Percentiles rank a stretch among this genome's conserved stretches.
Evolutionary conservation across 2,888 invertebrate species (phyloP).

Genomic region (Euspilapteryx auroguttella): DNA sequence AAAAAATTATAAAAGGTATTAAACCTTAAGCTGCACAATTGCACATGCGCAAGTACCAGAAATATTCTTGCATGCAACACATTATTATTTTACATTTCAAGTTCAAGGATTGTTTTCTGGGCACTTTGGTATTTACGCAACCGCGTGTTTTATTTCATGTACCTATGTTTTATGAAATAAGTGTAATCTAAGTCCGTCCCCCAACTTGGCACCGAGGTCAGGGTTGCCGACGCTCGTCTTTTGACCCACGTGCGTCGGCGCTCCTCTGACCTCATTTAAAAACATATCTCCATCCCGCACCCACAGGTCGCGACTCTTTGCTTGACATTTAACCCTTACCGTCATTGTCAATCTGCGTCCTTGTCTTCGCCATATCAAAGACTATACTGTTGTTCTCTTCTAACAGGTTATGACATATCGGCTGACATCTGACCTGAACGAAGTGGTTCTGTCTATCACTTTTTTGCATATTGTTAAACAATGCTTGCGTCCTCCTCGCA

Average conservation of each 20-base stretch:
- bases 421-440: slow-evolving; percentile 50
- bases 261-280: slow-evolving; percentile 18
- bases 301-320: slow-evolving; percentile 52
- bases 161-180: no score
- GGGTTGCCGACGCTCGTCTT: slow-evolving; percentile 56
- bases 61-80: no score
- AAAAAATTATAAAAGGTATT: no score
- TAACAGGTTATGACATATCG: slow-evolving; percentile 59
- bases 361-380: slow-evolving; percentile 18
- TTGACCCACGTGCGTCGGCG: slow-evolving; percentile 38
- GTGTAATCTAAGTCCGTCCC: slow-evolving; percentile 48
- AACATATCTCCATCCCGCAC: slow-evolving; percentile 20
- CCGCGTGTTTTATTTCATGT: no score
- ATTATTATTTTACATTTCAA: no score
- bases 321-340: slow-evolving; percentile 56
- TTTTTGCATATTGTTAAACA: slow-evolving; percentile 21
- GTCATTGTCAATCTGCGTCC: slow-evolving; percentile 45
- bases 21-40: no score
- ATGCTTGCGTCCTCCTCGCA: slow-evolving; percentile 29
- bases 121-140: no score
- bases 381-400: slow-evolving; percentile 29
- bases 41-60: no score
- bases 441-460: slow-evolving; percentile 27
- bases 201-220: slow-evolving; percentile 39
- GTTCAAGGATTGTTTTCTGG: no score